Evolutionary conservation across 2,888 invertebrate genomes (phyloP), one percentile per base, ranked within the genome.

Genomic region (Rhingia rostrata): DNA sequence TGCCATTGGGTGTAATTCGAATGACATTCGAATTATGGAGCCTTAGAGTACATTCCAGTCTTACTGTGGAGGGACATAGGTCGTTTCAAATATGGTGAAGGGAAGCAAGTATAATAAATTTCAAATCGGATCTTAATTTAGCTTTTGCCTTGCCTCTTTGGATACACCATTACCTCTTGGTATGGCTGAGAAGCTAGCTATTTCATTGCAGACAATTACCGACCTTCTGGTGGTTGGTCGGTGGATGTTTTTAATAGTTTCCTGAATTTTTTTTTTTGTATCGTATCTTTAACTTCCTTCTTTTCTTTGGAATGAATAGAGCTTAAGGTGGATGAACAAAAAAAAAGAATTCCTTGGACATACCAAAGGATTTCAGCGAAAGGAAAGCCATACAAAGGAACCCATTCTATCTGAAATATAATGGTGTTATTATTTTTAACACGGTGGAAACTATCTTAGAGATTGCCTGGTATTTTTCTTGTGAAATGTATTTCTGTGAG

Each of bases 151-250:
- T 67, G 72, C 60, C 63, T 61, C 66, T 47, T 67, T 54, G 56
- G 51, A 61, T 54, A 70, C 82, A 77, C 75, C 1, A 12, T 7
- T 49, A 22, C 49, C 1, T 4, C 22, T 12, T 72, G 54, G 72
- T 66, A 80, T 74, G 61, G 63, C 69, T 58, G 73, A 69, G 78
- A 84, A 64, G 47, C 58, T 73, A 79, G 79, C 69, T 64, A 69
- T 74, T 73, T 60, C 49, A 53, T 74, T 53, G 83, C 64, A 74
- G 73, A 60, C 73, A 79, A 69, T 83, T 74, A 69, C 45, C 53
- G 22, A 22, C 41, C 56, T 5, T 53, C 41, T 64, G 56, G 43
- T 7, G 37, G 64, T 47, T 49, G 56, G 73, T 47, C 41, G 56
- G 67, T 60, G 73, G 63, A 74, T 70, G 45, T 39, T 72, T 61